These are phyloP conservation scores for Bucorvus abyssinicus DNA, from an alignment of 2,797 vertebrate species.

Conservation along the genomic window DNA sequence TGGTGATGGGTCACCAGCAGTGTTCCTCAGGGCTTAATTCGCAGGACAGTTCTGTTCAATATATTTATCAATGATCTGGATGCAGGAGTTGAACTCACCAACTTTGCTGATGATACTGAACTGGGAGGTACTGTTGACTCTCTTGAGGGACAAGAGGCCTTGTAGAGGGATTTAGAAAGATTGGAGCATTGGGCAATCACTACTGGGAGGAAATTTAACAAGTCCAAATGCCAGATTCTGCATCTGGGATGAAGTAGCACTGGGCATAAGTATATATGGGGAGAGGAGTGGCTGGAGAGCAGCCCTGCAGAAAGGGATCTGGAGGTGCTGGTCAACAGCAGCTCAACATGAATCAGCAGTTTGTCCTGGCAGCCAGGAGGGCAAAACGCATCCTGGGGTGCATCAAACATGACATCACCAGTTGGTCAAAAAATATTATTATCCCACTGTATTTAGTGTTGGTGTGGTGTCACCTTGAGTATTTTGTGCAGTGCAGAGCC, in stretches of 20 bases:
- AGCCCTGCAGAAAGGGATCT: background rate
- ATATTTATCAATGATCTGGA: background rate
- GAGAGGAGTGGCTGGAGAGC: background rate
- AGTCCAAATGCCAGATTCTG: rapidly evolving
- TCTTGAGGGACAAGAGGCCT: background rate
- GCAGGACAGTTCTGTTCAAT: background rate
- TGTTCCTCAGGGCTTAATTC: background rate
- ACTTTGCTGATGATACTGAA: background rate
- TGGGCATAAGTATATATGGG: rapidly evolving
- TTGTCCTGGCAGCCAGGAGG: background rate
- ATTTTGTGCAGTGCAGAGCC: background rate
- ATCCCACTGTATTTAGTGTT: background rate
- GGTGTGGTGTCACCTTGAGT: background rate
- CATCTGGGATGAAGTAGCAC: background rate
- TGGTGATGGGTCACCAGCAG: rapidly evolving
- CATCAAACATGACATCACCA: background rate
- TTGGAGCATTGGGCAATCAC: background rate
- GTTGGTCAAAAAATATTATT: background rate
- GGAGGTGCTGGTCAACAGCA: background rate
- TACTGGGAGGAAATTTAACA: background rate
- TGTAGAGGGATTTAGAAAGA: background rate
- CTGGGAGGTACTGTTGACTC: background rate
- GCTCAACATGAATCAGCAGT: background rate
- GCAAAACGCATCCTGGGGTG: background rate
- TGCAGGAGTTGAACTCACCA: background rate